Base-by-base conservation (phyloP, 2,888 invertebrate genomes). In the Drosophila bunnanda region DNA sequence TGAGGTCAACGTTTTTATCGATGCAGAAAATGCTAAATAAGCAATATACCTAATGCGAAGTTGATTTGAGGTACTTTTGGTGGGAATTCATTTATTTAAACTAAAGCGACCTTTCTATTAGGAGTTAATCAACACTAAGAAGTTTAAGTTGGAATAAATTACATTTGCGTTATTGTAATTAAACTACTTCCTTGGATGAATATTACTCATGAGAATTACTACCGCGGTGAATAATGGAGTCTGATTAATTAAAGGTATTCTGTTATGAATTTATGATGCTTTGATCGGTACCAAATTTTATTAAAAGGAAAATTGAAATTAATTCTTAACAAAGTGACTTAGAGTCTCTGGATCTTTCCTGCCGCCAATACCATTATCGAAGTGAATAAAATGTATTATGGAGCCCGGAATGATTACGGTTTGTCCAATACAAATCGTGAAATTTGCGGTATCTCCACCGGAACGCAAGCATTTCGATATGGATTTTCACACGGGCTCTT, bases 1-100 rank as follows among this genome's bases (percentile, higher is more conserved):
- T 88, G 87, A 84, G 89, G 84, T 84, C 84, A 84, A 88, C 85
- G 84, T 62, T 77, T 75, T 87, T 79, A 79, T 72, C 72, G 82
- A 77, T 86, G 87, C 84, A 84, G 77, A 88, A 88, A 76, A 57
- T 55, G 50, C 68, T 59, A 38, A 52, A 55, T 59, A 30, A 48
- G 15, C 38, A 54, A 20, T 53, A 44, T 48, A n/a, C 10, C 32
- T 56, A 38, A 48, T 41, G 32, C n/a, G 13, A 12, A 53, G 10
- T 55, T 41, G 17, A 50, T 54, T 57, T 13, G 53, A 15, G 22
- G 30, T 38, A 12, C 22, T 28, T 4, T 28, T 48, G 13, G 22
- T 13, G 38, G 2, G 30, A 25, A 20, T 22, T 34, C 4, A 43
- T 10, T 15, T 17, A 22, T 10, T 10, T 9, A 32, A 53, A 28